Evolutionary conservation across 2,113 vertebrate species (phyloP).

Genomic region (Suricata suricatta): DNA sequence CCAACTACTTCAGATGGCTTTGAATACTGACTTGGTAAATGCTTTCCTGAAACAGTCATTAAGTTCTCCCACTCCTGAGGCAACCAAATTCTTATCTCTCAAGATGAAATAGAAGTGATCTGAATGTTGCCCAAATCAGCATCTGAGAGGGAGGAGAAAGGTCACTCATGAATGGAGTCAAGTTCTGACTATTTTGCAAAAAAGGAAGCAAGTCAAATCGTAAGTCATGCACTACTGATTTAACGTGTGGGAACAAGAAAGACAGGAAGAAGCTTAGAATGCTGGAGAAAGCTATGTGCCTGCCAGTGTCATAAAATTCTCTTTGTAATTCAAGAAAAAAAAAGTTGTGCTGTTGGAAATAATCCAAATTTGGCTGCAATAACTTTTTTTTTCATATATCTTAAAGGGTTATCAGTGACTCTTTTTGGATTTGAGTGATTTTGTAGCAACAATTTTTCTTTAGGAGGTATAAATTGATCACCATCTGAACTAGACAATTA

Average conservation of each 20-base stretch:
- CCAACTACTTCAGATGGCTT: slow-evolving; percentile 76
- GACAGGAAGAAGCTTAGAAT: slow-evolving; percentile 61
- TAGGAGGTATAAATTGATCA: neutral
- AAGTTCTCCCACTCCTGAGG: slow-evolving; percentile 72
- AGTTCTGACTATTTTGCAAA: slow-evolving; percentile 64
- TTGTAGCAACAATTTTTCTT: neutral
- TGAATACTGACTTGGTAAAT: slow-evolving; percentile 70
- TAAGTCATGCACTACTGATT: slow-evolving; percentile 69
- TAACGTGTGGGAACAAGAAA: slow-evolving; percentile 73
- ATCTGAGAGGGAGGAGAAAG: slow-evolving; percentile 77
- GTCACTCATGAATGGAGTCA: slow-evolving; percentile 77
- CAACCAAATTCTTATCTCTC: slow-evolving; percentile 67
- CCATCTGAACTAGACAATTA: neutral
- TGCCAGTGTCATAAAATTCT: slow-evolving; percentile 64
- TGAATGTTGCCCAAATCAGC: slow-evolving; percentile 75
- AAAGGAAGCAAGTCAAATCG: slow-evolving; percentile 67
- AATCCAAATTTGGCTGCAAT: slow-evolving; percentile 27
- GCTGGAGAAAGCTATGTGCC: slow-evolving; percentile 43
- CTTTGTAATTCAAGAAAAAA: slow-evolving; percentile 67
- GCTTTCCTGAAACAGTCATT: slow-evolving; percentile 66
- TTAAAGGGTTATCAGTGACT: neutral
- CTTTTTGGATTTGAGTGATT: slow-evolving; percentile 21
- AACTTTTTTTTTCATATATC: slow-evolving; percentile 5
- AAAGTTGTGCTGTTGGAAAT: slow-evolving; percentile 27
- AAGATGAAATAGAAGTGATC: slow-evolving; percentile 61